Base-by-base conservation (phyloP, 2,113 vertebrate genomes). In the Hippocampus abdominalis region DNA sequence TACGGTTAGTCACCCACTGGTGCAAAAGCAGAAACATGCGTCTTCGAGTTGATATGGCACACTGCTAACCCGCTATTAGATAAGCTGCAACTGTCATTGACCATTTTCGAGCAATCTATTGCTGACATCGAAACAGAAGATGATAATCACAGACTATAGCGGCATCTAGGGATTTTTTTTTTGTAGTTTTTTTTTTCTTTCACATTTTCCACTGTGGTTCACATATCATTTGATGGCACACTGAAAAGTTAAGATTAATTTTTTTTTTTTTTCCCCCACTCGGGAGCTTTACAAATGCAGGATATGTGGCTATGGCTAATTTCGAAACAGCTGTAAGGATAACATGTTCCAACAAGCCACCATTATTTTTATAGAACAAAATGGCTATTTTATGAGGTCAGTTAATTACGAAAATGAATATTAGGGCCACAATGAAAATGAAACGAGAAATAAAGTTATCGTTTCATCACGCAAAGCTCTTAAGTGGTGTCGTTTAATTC, bases 171-270 rank as follows among this genome's bases (percentile, higher is more conserved):
- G 57, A 1, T 66, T 51, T 54, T 61, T 44, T 46, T 48, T 66
- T 59, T 36, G 40, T 39, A 7, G 23, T 46, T 61, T 44, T 23
- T 18, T 64, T 39, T 68, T 63, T 39, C 7, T 23, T 8, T n/a
- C 62, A 44, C 13, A 56, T 32, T 72, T 77, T 44, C 18, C 49
- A 44, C n/a, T 46, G 40, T 44, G 13, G n/a, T 62, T 75, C 51
- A 69, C 20, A 27, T 63, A 54, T 79, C 40, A 71, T 57, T 81
- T 72, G 68, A 79, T 81, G 83, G 81, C 80, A 77, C 83, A 3
- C 42, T 42, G 32, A 46, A 60, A 67, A 40, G 16, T 7, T 20
- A 42, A 42, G 15, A 48, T 36, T n/a, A n/a, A n/a, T 15, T 27
- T 42, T 27, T 68, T 48, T n/a, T 51, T 46, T 23, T 15, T 7